Evolutionary conservation across 2,113 vertebrate genomes (phyloP).

Genomic region (Thermophis baileyi): DNA sequence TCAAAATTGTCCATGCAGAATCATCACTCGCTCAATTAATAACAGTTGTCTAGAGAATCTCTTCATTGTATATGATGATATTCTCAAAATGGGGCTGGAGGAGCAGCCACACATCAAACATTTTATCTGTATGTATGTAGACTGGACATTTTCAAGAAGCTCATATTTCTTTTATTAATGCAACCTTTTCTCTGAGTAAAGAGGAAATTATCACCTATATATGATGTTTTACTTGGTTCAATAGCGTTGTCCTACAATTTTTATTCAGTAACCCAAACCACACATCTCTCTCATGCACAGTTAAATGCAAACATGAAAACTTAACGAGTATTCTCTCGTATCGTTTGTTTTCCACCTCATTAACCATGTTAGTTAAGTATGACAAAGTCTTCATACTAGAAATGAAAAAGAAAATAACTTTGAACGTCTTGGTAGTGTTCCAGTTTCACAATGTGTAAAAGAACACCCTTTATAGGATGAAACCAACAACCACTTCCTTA

Average conservation of each 20-base stretch:
- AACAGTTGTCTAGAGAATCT: neutral
- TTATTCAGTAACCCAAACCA: neutral
- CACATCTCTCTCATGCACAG: neutral
- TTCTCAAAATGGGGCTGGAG: neutral
- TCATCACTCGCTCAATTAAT: neutral
- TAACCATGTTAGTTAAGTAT: neutral
- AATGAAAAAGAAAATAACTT: neutral
- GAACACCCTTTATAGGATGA: conserved; percentile 17
- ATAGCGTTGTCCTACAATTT: neutral
- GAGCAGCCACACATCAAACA: neutral
- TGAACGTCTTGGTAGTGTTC: accelerated
- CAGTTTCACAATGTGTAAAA: conserved; percentile 1
- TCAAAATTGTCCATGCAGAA: neutral
- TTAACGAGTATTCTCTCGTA: neutral
- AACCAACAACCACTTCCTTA: conserved; percentile 64
- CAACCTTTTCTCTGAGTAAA: neutral
- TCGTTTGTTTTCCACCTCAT: neutral
- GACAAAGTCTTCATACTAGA: neutral
- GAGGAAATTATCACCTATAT: neutral
- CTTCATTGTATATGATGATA: neutral
- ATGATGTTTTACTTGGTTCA: neutral
- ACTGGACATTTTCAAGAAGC: neutral
- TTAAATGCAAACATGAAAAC: neutral
- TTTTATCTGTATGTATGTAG: neutral
- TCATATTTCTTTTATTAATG: neutral